Percentiles rank a stretch among this genome's conserved stretches.
These are phyloP conservation scores for Noctuana brunneofusca DNA, from an alignment of 2,888 invertebrate genomes.

Conservation along the genomic window DNA sequence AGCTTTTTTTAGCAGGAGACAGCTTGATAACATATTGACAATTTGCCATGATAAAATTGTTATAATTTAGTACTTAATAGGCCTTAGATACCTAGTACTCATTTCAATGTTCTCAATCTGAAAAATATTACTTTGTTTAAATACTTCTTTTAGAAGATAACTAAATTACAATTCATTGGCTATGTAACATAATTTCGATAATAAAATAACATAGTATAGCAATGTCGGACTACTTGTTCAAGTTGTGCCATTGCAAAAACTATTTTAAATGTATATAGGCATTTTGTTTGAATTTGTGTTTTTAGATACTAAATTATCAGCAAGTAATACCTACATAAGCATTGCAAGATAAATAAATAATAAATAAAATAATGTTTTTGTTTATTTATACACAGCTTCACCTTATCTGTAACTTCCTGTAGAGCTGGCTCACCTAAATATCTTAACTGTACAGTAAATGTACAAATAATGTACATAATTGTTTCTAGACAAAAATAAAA, in stretches of 20 bases:
- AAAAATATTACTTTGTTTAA: not conserved
- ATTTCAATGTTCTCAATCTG: not conserved
- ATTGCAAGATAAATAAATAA: slow-evolving; percentile 73
- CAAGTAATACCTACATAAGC: slow-evolving; percentile 56
- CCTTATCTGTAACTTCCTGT: no score
- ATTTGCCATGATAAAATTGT: not conserved
- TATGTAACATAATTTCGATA: not conserved
- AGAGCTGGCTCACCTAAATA: no score
- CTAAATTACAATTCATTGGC: not conserved
- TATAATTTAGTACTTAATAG: slow-evolving; percentile 1
- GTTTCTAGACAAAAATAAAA: no score
- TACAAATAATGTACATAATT: no score
- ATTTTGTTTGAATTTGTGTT: slow-evolving; percentile 64
- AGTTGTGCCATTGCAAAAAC: slow-evolving; percentile 57
- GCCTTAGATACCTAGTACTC: not conserved
- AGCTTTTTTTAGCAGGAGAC: not conserved
- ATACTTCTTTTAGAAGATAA: not conserved
- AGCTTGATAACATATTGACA: not conserved
- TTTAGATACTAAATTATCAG: slow-evolving; percentile 61
- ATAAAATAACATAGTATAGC: slow-evolving; percentile 5
- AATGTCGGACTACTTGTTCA: slow-evolving; percentile 25
- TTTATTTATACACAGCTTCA: slow-evolving; percentile 42
- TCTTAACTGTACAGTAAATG: no score
- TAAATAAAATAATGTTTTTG: slow-evolving; percentile 54
- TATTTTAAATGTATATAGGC: slow-evolving; percentile 57